Conservation (phyloP, 2,888 invertebrate genomes). For the Iselma pallidipennis region DNA sequence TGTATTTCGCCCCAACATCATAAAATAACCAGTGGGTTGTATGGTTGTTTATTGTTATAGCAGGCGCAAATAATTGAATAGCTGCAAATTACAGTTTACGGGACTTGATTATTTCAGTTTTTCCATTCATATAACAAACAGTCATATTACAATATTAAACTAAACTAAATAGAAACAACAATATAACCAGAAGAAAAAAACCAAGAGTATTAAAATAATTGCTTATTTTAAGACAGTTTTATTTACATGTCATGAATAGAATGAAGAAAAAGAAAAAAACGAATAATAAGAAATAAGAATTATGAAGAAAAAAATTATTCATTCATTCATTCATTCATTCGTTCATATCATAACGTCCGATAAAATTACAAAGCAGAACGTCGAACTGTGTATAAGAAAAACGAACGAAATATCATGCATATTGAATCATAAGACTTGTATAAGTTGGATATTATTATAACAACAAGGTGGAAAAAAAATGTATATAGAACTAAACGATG, state of each 20-base stretch:
- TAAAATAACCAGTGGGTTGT: background rate
- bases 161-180: constrained; percentile 2
- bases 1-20: background rate
- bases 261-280: constrained; percentile 10
- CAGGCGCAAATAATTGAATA: background rate
- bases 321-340: constrained; percentile 7
- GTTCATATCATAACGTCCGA: constrained; percentile 24
- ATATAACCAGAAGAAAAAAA: too few species aligned
- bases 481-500: constrained; percentile 34
- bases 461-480: constrained; percentile 12
- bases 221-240: constrained; percentile 14
- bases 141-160: constrained; percentile 9
- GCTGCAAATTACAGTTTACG: constrained; percentile 7
- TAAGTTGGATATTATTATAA: constrained; percentile 2
- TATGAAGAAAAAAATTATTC: background rate
- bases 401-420: constrained; percentile 8
- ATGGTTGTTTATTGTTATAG: background rate
- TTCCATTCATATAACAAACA: constrained; percentile 18
- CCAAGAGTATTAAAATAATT: constrained; percentile 16
- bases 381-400: background rate
- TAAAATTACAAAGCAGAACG: constrained; percentile 31
- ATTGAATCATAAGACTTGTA: background rate
- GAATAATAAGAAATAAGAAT: background rate
- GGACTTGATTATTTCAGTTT: constrained; percentile 13
- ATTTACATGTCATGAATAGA: too few species aligned